Base-by-base conservation (phyloP, 2,797 vertebrate species). In the Neoniphon sammara region DNA sequence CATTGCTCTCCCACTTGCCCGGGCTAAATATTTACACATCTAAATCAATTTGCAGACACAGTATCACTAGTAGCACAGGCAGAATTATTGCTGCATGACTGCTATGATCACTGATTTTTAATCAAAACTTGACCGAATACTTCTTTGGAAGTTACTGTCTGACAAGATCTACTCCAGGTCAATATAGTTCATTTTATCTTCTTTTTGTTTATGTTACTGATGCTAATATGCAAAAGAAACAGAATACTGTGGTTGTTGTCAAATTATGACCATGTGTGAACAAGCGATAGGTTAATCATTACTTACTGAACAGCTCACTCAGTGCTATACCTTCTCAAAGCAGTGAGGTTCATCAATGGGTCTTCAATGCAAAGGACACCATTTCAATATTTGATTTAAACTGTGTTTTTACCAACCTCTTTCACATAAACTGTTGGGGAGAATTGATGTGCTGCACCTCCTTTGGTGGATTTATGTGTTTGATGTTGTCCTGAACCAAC, bases 401-500 rank as follows among this genome's bases (percentile, higher is more conserved):
- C 59, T 27, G 42, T 66, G 21, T 25, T 8, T 46, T 59, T 39
- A 31, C 55, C 44, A 50, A 46, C 47, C 49, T 47, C 39, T 70
- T 39, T 69, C 5, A 47, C 50, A 59, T 73, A 69, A 52, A 70
- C 71, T 55, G 57, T 44, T 42, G 30, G 20, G 23, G 21, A 54
- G 66, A 84, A 84, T 76, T 84, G 67, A 63, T 65, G 74, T 71
- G 75, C 73, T 66, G 14, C 75, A 44, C 49, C 39, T 84, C 74
- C 69, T 87, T 84, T 84, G 74, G 78, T 73, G 56, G 78, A 77
- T 89, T 82, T 82, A 34, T 87, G 81, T 85, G 85, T 90, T 92
- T 92, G 89, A 93, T 92, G 85, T 80, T 64, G 84, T 89, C 71
- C 79, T 84, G 82, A 88, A 86, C 81, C 82, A 83, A 79, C 83